Evolutionary conservation across 2,888 invertebrate species (phyloP), one percentile per base, ranked within the genome.

Genomic region (Cosmia pyralina): DNA sequence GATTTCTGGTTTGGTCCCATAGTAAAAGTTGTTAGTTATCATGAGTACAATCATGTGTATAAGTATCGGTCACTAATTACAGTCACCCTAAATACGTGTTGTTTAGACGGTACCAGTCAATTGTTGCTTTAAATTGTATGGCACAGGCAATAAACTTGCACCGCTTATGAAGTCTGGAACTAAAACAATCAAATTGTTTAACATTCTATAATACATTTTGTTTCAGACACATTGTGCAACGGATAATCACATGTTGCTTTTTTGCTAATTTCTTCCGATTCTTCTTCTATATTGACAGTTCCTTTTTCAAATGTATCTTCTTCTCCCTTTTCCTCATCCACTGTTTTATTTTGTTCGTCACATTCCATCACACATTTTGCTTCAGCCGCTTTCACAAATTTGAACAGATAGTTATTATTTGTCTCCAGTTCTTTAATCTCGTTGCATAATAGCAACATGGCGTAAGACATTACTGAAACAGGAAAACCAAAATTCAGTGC

Each of bases 401-500:
- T 57, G 22, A 57, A 28, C 10, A 34, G 17, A 34, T 57, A 57
- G 5, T 57, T 28, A 57, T 57, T 57, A 57, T 57, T 57, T 57
- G 57, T 28, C 17, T 55, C 15, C 19, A 66, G 44, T 19, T 55
- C 66, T 55, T 66, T 55, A 8, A 66, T 44, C 19, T 66, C 66
- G 44, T 44, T 66, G 44, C 28, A 34, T 44, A 55, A 44, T 44
- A 66, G 19, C 8, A 66, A 28, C 66, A 55, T 55, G 44, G 66
- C 66, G 19, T 55, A 66, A 4, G 55, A 28, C 28, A 66, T 66
- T 55, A 66, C 55, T 66, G 55, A 28, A 66, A 66, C 13, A 8
- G 55, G 55, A 22, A 55, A 57, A 19, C 50, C 50, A 19, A 28
- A 28, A 28, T 28, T 28, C 28, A 28, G 2, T 28, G 28, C 28